Conservation (phyloP, 2,888 invertebrate species). For the Noctua janthina region DNA sequence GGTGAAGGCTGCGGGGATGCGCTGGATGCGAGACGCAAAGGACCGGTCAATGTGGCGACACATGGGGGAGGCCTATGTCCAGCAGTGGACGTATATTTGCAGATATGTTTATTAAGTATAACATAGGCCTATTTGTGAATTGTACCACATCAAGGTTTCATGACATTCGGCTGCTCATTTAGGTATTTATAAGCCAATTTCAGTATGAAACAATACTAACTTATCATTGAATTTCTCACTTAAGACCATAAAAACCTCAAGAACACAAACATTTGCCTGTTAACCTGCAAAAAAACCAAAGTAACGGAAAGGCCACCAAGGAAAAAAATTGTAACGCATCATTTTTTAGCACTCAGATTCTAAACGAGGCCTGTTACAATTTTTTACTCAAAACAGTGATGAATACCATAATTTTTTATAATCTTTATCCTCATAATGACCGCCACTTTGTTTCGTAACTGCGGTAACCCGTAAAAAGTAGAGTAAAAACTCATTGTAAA, state of each 20-base stretch:
- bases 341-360: slow-evolving; percentile 46
- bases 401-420: slow-evolving; percentile 71
- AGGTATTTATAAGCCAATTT: not conserved
- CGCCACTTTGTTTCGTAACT: slow-evolving; percentile 84
- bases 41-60: too few species aligned
- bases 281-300: not conserved
- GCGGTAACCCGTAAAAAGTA: slow-evolving; percentile 85
- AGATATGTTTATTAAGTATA: not conserved
- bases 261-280: slow-evolving; percentile 4
- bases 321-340: slow-evolving; percentile 36
- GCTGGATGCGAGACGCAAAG: too few species aligned
- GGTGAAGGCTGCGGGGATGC: too few species aligned
- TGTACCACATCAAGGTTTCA: too few species aligned
- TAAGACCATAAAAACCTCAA: not conserved
- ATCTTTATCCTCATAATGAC: slow-evolving; percentile 73
- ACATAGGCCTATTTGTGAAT: slow-evolving; percentile 34
- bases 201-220: too few species aligned
- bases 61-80: too few species aligned
- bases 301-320: not conserved
- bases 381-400: slow-evolving; percentile 57
- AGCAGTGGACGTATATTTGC: too few species aligned
- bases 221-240: not conserved
- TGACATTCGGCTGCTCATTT: not conserved
- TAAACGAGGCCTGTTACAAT: slow-evolving; percentile 45
- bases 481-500: slow-evolving; percentile 85